Percentiles rank a stretch among this genome's conserved stretches.
These are phyloP conservation scores for Nysson spinosus DNA, from an alignment of 2,888 invertebrate species.

Conservation along the genomic window DNA sequence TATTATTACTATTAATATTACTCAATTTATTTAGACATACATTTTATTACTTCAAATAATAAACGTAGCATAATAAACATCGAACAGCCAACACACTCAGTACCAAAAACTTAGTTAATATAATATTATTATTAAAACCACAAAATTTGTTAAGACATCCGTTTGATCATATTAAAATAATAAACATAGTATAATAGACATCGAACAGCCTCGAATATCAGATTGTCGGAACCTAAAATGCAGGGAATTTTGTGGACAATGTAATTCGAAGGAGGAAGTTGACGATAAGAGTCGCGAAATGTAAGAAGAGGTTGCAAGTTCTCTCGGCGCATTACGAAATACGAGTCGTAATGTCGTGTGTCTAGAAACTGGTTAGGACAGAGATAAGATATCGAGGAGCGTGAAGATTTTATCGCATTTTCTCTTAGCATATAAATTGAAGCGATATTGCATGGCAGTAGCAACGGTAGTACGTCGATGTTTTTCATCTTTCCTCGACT, in stretches of 20 bases:
- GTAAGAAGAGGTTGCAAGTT: constrained; percentile 1
- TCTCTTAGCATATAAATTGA: constrained; percentile 65
- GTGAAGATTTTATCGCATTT: constrained; percentile 36
- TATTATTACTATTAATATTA: too few relatives aligned
- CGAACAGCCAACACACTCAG: too few relatives aligned
- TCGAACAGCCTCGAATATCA: too few relatives aligned
- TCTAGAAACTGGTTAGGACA: constrained; percentile 32
- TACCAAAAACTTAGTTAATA: too few relatives aligned
- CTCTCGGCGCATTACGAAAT: constrained; percentile 9
- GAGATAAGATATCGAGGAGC: constrained; percentile 38
- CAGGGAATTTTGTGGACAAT: background rate
- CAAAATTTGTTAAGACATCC: too few relatives aligned
- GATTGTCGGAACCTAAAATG: too few relatives aligned
- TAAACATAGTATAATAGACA: too few relatives aligned
- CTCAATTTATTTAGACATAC: too few relatives aligned
- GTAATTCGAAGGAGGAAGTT: background rate
- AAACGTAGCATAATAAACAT: too few relatives aligned
- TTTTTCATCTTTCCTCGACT: background rate
- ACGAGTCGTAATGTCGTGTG: constrained; percentile 14
- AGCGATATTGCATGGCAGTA: constrained; percentile 21
- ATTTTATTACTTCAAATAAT: too few relatives aligned
- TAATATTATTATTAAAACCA: too few relatives aligned
- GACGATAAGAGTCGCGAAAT: constrained; percentile 6
- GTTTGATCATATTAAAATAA: too few relatives aligned
- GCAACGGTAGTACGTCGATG: constrained; percentile 9